A percentile compares a stretch with the other conserved stretches of the same genome.
Conservation (phyloP, 2,888 invertebrate species). For the Cybosia mesomella region DNA sequence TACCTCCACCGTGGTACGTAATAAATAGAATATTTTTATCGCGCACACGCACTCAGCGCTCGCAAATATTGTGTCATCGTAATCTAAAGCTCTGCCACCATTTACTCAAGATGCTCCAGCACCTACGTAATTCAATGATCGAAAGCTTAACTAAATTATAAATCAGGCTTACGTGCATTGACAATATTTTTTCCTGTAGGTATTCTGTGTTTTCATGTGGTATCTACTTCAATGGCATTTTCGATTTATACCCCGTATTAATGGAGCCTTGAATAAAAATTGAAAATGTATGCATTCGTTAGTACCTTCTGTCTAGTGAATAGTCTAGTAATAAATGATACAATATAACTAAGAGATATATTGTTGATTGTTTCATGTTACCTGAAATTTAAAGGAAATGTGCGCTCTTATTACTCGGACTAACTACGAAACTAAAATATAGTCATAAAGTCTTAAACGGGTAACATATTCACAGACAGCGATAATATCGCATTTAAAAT, state of each 20-base stretch:
- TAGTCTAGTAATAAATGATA: background rate
- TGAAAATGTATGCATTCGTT: background rate
- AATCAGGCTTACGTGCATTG: conserved; percentile 26
- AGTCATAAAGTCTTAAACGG: too few relatives aligned
- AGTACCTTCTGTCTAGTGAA: background rate
- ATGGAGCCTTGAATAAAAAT: background rate
- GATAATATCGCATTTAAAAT: too few relatives aligned
- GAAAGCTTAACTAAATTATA: conserved; percentile 34
- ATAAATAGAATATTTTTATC: conserved; percentile 87
- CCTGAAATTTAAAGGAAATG: too few relatives aligned
- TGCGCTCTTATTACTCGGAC: too few relatives aligned
- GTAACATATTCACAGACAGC: too few relatives aligned
- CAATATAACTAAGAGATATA: too few relatives aligned
- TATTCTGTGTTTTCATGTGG: background rate
- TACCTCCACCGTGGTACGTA: conserved; percentile 68
- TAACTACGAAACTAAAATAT: too few relatives aligned
- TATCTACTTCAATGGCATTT: too few relatives aligned
- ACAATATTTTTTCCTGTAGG: conserved; percentile 16
- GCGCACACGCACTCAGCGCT: conserved; percentile 74
- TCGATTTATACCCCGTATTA: background rate
- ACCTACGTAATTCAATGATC: conserved; percentile 42
- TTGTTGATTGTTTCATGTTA: too few relatives aligned
- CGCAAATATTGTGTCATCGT: conserved; percentile 78
- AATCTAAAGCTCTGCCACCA: conserved; percentile 56
- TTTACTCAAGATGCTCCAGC: conserved; percentile 44